Evolutionary conservation across 2,888 invertebrate genomes (phyloP).

Genomic region (Synanthedon andrenaeformis): DNA sequence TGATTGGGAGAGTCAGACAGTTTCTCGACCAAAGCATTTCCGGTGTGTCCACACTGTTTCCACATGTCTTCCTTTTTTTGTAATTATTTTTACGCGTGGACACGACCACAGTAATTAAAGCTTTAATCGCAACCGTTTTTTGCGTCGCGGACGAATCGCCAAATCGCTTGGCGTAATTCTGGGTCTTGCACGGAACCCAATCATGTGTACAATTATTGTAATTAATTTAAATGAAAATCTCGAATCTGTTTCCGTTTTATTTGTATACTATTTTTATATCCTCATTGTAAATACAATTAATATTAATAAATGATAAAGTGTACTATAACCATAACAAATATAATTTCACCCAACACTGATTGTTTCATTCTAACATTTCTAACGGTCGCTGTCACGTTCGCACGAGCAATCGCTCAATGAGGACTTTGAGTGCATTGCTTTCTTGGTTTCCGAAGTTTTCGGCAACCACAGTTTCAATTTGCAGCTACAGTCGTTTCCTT

Average conservation of each 20-base stretch:
- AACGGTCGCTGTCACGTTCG: background rate
- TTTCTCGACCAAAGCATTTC: constrained; percentile 52
- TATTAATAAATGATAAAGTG: constrained; percentile 60
- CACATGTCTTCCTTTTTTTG: constrained; percentile 40
- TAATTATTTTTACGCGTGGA: constrained; percentile 9
- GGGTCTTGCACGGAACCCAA: no score
- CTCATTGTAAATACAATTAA: constrained; percentile 58
- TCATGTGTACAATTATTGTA: no score
- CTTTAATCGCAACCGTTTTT: no score
- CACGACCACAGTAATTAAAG: background rate
- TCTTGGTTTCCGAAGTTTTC: background rate
- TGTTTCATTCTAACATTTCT: constrained; percentile 22
- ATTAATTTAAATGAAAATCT: constrained; percentile 36
- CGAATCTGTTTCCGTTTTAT: constrained; percentile 55
- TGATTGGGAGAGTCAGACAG: no score
- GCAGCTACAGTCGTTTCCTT: constrained; percentile 3
- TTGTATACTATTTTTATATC: constrained; percentile 50
- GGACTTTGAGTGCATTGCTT: background rate
- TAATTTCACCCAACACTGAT: constrained; percentile 43
- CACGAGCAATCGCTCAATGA: background rate
- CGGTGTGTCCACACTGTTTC: constrained; percentile 12
- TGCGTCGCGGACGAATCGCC: no score
- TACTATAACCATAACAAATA: constrained; percentile 57
- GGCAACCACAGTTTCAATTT: constrained; percentile 2
- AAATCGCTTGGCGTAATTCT: no score